Percentiles rank a stretch among this genome's conserved stretches.
These are phyloP conservation scores for Agrilus planipennis DNA, from an alignment of 1,140 invertebrate species.

Conservation along the genomic window DNA sequence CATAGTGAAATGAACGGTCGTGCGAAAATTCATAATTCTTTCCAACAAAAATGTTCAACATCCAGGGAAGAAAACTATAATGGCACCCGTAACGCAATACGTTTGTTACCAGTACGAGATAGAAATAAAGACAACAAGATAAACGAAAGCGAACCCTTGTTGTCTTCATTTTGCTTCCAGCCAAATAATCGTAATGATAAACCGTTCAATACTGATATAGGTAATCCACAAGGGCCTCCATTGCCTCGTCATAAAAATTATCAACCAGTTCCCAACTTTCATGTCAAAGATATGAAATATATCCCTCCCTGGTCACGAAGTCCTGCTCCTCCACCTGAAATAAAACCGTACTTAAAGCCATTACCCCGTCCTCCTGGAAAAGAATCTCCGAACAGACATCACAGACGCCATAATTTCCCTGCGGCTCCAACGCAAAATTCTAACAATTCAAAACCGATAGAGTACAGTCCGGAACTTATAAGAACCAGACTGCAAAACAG, in stretches of 20 bases:
- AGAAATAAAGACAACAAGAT: conserved; percentile 32
- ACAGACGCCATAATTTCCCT: conserved; percentile 22
- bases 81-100: conserved; percentile 24
- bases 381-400: conserved; percentile 28
- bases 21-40: conserved; percentile 20
- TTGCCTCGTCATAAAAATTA: conserved; percentile 40
- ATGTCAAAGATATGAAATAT: conserved; percentile 28
- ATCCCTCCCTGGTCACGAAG: conserved; percentile 44
- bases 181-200: conserved; percentile 15
- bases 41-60: conserved; percentile 20
- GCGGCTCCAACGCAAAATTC: conserved; percentile 18
- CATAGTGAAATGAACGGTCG: conserved; percentile 35
- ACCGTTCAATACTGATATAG: conserved; percentile 32
- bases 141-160: conserved; percentile 53
- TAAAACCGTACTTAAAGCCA: conserved; percentile 44
- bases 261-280: conserved; percentile 24
- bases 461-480: conserved; percentile 20
- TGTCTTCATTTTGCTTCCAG: conserved; percentile 34
- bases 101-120: conserved; percentile 23
- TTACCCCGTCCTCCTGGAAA: conserved; percentile 42
- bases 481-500: conserved; percentile 24
- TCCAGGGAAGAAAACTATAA: conserved; percentile 25
- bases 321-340: conserved; percentile 31
- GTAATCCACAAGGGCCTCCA: conserved; percentile 41
- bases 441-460: conserved; percentile 19